Evolutionary conservation across 2,888 invertebrate genomes (phyloP).

Genomic region (Exocentrus adspersus): DNA sequence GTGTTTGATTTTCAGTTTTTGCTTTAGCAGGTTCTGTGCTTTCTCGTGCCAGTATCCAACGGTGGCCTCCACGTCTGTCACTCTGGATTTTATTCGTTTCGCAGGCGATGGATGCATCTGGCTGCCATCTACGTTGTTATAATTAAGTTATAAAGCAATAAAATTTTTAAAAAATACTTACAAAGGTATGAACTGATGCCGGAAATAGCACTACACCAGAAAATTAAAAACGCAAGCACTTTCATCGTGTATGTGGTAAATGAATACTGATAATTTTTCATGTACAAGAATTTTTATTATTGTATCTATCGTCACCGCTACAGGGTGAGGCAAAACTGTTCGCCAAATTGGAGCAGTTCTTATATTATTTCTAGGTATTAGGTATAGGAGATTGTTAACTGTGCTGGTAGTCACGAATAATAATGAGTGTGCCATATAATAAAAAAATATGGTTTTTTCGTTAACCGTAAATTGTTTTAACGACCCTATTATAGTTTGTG

Average conservation of each 20-base stretch:
- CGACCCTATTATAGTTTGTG: no score
- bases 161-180: no score
- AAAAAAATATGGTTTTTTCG: no score
- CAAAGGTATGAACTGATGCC: not conserved
- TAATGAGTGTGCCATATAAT: no score
- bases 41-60: slow-evolving; percentile 1
- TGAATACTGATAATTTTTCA: not conserved
- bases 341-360: no score
- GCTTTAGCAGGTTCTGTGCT: not conserved
- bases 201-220: not conserved
- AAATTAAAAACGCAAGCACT: not conserved
- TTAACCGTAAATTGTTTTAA: no score
- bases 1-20: not conserved
- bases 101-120: slow-evolving; percentile 11
- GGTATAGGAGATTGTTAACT: no score
- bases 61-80: not conserved
- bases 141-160: no score
- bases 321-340: not conserved
- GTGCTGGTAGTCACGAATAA: no score
- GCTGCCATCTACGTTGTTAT: slow-evolving; percentile 15
- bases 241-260: not conserved
- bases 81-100: not conserved
- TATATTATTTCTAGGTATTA: no score
- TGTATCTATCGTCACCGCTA: not conserved
- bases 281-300: not conserved